A percentile compares a stretch with the other conserved stretches of the same genome.
Evolutionary conservation across 1,140 invertebrate genomes (phyloP).

Genomic region (Venturia canescens): DNA sequence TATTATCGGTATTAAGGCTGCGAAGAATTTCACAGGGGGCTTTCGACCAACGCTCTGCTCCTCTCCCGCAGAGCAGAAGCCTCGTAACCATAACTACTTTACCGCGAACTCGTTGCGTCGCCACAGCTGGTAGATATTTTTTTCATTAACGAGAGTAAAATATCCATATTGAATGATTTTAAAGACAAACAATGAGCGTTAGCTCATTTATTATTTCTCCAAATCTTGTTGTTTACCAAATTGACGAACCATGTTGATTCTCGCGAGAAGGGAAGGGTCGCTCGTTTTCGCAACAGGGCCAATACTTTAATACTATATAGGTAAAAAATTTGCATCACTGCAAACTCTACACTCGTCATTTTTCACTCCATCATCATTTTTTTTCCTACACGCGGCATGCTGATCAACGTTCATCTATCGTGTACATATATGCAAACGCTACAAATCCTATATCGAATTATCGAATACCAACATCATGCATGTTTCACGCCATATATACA

Average conservation of each 20-base stretch:
- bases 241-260: constrained; percentile 28
- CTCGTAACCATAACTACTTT: constrained; percentile 38
- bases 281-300: background rate
- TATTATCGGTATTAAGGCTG: constrained; percentile 54
- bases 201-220: background rate
- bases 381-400: constrained; percentile 56
- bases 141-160: background rate
- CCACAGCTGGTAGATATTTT: constrained; percentile 19
- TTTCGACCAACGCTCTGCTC: background rate
- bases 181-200: too few species aligned
- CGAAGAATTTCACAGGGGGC: constrained; percentile 15
- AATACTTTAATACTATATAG: constrained; percentile 32
- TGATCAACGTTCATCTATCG: constrained; percentile 68
- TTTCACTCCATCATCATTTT: constrained; percentile 44
- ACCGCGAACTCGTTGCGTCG: constrained; percentile 26
- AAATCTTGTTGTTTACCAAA: constrained; percentile 20
- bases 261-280: constrained; percentile 14
- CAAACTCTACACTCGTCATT: background rate
- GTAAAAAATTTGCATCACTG: background rate
- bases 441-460: constrained; percentile 26
- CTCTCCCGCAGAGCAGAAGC: background rate
- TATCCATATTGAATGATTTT: background rate
- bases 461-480: background rate
- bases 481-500: background rate
- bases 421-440: constrained; percentile 68